Percentiles rank a stretch among this genome's conserved stretches.
phyloP scores from a whole-genome alignment of 1,140 invertebrate genomes.

The Drosophila dunni region DNA sequence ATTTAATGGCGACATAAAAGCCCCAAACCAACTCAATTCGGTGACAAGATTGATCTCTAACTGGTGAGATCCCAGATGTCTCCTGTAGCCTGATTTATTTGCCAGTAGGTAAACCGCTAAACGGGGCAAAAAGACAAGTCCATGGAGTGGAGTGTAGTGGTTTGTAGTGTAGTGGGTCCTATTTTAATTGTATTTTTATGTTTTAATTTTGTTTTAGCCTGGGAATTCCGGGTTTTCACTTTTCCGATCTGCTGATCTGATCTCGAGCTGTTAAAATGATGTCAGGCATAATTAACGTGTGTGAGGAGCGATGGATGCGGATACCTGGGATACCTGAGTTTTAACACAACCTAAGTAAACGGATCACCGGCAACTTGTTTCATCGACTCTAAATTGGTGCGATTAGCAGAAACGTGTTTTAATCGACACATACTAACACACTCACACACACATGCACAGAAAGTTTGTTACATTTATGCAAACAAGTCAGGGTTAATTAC shows the following conservation, averaged over 20 bases:
- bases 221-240: conserved; percentile 42
- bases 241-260: conserved; percentile 15
- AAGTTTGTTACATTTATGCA: too few species aligned
- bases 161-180: conserved; percentile 17
- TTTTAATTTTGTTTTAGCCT: background rate
- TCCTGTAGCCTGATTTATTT: too few species aligned
- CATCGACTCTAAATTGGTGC: conserved; percentile 32
- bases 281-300: conserved; percentile 18
- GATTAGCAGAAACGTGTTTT: conserved; percentile 39
- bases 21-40: too few species aligned
- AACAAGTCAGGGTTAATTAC: conserved; percentile 16
- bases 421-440: conserved; percentile 1
- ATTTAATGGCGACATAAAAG: too few species aligned
- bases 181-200: background rate
- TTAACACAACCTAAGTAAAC: conserved; percentile 9
- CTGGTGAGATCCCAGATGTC: too few species aligned
- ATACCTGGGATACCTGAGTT: conserved; percentile 4
- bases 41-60: too few species aligned
- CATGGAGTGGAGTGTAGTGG: background rate
- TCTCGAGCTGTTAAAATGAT: background rate
- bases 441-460: background rate
- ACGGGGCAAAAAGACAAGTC: background rate
- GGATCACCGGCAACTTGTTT: conserved; percentile 27
- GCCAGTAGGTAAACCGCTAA: background rate
- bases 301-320: conserved; percentile 25